phyloP scores from a whole-genome alignment of 2,113 vertebrate genomes.

The Indicator maculatus region DNA sequence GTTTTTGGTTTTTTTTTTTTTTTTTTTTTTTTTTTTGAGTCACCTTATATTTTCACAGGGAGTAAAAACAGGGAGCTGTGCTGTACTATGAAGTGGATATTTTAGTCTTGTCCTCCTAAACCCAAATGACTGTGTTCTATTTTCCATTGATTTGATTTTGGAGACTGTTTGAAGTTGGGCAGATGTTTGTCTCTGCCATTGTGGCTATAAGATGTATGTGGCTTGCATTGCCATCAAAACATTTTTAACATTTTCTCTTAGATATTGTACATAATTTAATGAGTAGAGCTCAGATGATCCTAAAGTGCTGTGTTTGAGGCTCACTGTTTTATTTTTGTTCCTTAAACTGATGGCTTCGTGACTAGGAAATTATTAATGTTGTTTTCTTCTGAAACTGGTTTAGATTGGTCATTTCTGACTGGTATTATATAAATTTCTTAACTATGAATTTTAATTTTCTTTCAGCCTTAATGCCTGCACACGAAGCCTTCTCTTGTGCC shows the following conservation, averaged over 20 bases:
- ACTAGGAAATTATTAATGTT: neutral
- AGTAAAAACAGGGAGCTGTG: neutral
- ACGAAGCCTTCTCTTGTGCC: neutral
- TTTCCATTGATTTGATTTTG: neutral
- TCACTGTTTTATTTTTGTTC: neutral
- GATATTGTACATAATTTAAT: neutral
- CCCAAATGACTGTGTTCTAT: neutral
- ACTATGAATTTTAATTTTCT: neutral
- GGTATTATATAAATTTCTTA: neutral
- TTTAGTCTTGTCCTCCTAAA: neutral
- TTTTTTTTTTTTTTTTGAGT: neutral
- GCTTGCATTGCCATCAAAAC: neutral
- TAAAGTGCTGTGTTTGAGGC: neutral
- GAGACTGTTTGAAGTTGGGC: neutral
- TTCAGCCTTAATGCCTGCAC: neutral
- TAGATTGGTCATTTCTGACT: neutral
- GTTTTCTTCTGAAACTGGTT: neutral
- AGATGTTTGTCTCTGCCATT: neutral
- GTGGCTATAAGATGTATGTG: neutral
- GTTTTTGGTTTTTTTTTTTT: too few species aligned
- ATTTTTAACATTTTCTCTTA: neutral
- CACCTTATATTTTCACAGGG: neutral
- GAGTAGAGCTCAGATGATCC: neutral
- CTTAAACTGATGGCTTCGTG: neutral
- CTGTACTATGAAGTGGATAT: neutral